These are phyloP conservation scores for Motacilla tschutschensis DNA, from an alignment of 2,113 vertebrate genomes.

Conservation along the genomic window DNA sequence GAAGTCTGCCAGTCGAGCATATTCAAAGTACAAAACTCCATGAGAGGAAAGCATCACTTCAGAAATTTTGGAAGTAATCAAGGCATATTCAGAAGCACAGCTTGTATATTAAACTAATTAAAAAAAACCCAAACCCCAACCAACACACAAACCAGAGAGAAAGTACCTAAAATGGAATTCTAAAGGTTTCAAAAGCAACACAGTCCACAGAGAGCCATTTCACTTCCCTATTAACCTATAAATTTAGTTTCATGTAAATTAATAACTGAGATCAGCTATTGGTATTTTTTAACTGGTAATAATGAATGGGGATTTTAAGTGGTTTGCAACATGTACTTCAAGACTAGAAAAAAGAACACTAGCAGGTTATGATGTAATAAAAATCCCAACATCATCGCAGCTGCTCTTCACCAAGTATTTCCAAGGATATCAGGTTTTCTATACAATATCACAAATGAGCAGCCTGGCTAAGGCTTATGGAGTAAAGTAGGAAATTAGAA, in stretches of 20 bases:
- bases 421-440: neutral
- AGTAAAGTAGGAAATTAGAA: constrained; percentile 12
- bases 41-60: neutral
- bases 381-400: neutral
- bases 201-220: neutral
- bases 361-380: neutral
- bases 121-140: neutral
- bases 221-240: neutral
- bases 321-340: neutral
- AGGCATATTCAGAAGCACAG: neutral
- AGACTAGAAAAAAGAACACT: neutral
- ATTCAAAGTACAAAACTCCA: neutral
- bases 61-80: neutral
- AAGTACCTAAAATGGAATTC: neutral
- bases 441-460: neutral
- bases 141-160: neutral
- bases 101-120: neutral
- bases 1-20: neutral
- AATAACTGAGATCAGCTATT: neutral
- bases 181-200: neutral
- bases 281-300: neutral
- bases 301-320: neutral
- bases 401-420: neutral
- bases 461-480: neutral
- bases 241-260: neutral